Base-by-base conservation (phyloP, 2,797 vertebrate genomes). In the Spheniscus humboldti region DNA sequence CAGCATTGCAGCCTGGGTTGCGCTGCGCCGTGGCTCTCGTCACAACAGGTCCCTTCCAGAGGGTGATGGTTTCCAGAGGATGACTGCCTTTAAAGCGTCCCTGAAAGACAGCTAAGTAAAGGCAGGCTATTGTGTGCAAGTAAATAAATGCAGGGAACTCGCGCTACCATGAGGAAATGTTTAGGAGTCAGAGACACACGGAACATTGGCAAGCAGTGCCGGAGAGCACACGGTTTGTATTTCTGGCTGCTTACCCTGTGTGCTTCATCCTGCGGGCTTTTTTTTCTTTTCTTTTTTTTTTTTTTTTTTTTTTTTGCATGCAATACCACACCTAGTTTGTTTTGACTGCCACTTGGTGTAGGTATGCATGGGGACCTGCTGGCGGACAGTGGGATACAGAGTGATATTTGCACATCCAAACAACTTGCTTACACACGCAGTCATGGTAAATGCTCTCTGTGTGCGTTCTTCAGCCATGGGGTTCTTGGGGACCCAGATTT, bases 11-110 rank as follows among this genome's bases (percentile, higher is more conserved):
- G 67, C 33, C 39, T 35, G 23, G 57, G 28, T 27, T 0, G 1
- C 0, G 0, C 31, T 57, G 55, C 2, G 0, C 16, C 5, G 2
- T 57, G 47, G 56, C 52, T 91, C 31, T 31, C 0, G 1, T 25
- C 59, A 13, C 22, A n/a, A 23, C 27, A 33, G 20, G 41, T 52
- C 25, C 35, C 48, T 67, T 83, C 60, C 2, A 4, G 33, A 90
- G 15, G 17, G 9, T 48, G 48, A 30, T 27, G 56, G 13, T 63
- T 63, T 67, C 33, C 59, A 86, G 39, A 53, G 25, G 20, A 25
- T 68, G 30, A 7, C 25, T 64, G 30, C 14, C 45, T 73, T 47
- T 25, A 59, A 67, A 52, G 15, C 5, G 5, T 9, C 66, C 41
- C 53, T 41, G 62, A 78, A 93, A 39, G 16, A 43, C 18, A 60